A percentile compares a stretch with the other conserved stretches of the same genome.
These are phyloP conservation scores for Graptemys geographica DNA, from an alignment of 2,797 vertebrate genomes.

Conservation along the genomic window DNA sequence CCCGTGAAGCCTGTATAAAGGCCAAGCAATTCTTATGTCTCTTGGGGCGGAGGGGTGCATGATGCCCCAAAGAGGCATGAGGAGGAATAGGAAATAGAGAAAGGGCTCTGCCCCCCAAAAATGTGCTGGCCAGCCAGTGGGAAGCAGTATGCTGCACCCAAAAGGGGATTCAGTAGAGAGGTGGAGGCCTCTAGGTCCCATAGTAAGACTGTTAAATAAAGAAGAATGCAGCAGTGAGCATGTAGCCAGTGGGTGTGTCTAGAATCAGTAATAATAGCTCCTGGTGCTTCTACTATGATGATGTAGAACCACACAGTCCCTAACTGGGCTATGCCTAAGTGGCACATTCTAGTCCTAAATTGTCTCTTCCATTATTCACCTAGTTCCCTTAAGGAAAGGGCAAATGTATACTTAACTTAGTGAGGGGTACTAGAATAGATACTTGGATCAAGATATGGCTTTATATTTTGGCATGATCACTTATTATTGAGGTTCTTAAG, in stretches of 20 bases:
- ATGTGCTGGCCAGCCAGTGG: fast-evolving
- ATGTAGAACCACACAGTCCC: not conserved
- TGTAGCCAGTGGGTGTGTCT: not conserved
- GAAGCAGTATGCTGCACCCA: not conserved
- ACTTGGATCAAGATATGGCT: not conserved
- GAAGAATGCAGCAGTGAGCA: not conserved
- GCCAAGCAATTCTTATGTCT: not conserved
- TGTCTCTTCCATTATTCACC: not conserved
- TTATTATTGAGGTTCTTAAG: not conserved
- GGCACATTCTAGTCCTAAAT: not conserved
- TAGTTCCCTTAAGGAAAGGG: not conserved
- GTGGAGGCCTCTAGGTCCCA: not conserved
- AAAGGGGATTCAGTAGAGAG: not conserved
- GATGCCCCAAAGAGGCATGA: not conserved
- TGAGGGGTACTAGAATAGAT: not conserved
- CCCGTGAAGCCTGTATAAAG: fast-evolving
- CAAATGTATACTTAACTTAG: not conserved
- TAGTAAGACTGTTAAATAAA: not conserved
- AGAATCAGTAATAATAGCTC: not conserved
- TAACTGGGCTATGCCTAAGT: not conserved
- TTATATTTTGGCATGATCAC: not conserved
- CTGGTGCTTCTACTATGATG: not conserved
- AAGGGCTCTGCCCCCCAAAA: not conserved
- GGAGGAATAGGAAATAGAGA: not conserved
- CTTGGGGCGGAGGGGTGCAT: fast-evolving